phyloP scores from a whole-genome alignment of 1,140 invertebrate species.

The Bombus cullumanus region DNA sequence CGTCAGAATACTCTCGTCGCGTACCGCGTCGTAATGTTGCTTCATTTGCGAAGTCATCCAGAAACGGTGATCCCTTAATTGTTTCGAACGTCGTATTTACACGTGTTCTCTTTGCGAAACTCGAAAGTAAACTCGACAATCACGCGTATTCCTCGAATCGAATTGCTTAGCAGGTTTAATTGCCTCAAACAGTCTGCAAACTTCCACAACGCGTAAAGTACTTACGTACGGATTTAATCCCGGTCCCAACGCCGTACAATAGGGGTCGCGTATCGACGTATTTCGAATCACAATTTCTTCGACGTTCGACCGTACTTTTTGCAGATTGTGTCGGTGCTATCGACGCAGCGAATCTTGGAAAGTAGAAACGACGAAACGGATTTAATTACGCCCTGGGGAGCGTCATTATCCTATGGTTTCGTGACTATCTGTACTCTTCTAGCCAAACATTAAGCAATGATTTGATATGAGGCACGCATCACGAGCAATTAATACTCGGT shows the following conservation, averaged over 20 bases:
- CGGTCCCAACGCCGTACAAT: neutral
- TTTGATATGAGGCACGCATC: slow-evolving; percentile 10
- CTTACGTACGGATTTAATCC: slow-evolving; percentile 5
- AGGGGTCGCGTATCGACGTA: no score
- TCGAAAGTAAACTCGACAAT: slow-evolving; percentile 7
- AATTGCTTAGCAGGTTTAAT: slow-evolving; percentile 6
- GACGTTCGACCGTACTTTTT: neutral
- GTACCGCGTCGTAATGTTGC: neutral
- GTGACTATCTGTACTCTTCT: neutral
- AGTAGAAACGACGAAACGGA: slow-evolving; percentile 7
- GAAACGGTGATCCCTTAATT: slow-evolving; percentile 21
- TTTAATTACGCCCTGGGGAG: slow-evolving; percentile 27
- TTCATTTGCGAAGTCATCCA: neutral
- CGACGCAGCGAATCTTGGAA: neutral
- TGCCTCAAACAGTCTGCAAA: neutral
- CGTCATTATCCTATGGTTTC: slow-evolving; percentile 28
- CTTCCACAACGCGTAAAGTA: slow-evolving; percentile 11
- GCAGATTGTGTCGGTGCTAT: neutral
- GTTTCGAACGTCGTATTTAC: slow-evolving; percentile 7
- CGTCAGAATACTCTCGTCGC: neutral
- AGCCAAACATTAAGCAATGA: slow-evolving; percentile 23
- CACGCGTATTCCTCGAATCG: slow-evolving; percentile 13
- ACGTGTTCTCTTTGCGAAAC: slow-evolving; percentile 13
- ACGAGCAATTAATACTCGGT: slow-evolving; percentile 11
- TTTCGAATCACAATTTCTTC: neutral